Evolutionary conservation across 2,113 vertebrate genomes (phyloP), one percentile per base, ranked within the genome.

Genomic region (Columbina picui): DNA sequence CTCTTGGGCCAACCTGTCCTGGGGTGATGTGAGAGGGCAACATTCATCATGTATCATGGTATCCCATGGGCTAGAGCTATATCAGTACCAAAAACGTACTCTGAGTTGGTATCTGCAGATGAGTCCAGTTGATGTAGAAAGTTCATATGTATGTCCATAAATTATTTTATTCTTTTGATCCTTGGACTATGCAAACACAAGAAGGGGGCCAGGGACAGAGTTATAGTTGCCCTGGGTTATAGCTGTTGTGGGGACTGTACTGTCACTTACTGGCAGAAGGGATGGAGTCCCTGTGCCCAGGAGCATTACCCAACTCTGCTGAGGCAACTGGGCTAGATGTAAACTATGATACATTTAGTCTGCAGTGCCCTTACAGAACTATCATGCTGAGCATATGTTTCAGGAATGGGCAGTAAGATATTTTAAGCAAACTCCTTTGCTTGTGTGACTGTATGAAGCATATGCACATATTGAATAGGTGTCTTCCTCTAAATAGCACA

Each of bases 21-120:
- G 17, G 12, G 23, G 6, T 14, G 12, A 13, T 7, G 4, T 0
- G 1, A 67, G 20, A 81, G 2, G 5, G 11, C 25, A 81, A 12
- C 32, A 27, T 49, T 60, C 47, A 70, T 14, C 9, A 4, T 27
- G 38, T 23, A 30, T 29, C 1, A 0, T 22, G 9, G 9, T 64
- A 64, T 57, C 25, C 18, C 34, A 19, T 30, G 27, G 30, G 11
- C n/a, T 67, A 20, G 21, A 56, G 29, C 10, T 36, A 18, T 26
- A 76, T 3, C 9, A 25, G 12, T 43, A 49, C 27, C 17, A 76
- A 60, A 89, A 52, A 26, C 9, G 11, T 34, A 53, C 3, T 32
- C 60, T 43, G 14, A 55, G 15, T 27, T 74, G 13, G 5, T 64
- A 27, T 60, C n/a, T 75, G 14, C 25, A 77, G n/a, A n/a, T 16